Evolutionary conservation across 2,797 vertebrate genomes (phyloP).

Genomic region (Sebastes oblongus): DNA sequence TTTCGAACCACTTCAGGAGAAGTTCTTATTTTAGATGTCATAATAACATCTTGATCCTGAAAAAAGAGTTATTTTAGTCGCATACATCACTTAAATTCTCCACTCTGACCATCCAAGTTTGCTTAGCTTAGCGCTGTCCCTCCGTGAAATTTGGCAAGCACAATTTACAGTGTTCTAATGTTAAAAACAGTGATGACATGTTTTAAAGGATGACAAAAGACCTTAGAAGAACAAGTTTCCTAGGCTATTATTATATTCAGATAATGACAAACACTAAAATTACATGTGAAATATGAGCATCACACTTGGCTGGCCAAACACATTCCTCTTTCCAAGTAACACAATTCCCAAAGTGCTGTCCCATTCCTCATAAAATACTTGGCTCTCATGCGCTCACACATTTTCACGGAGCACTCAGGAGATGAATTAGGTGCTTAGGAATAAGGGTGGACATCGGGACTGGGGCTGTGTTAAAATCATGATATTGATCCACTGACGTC

Average conservation of each 20-base stretch:
- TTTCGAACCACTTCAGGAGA: conserved; percentile 28
- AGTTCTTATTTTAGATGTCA: conserved; percentile 9
- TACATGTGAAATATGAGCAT: neutral
- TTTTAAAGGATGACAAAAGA: neutral
- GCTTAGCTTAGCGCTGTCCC: neutral
- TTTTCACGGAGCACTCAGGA: conserved; percentile 11
- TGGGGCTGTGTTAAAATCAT: neutral
- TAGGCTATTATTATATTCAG: neutral
- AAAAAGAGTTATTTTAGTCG: neutral
- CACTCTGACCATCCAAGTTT: neutral
- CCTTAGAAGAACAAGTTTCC: neutral
- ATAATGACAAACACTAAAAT: neutral
- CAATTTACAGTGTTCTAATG: neutral
- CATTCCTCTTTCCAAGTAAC: neutral
- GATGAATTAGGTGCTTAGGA: conserved; percentile 2
- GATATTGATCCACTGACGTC: neutral
- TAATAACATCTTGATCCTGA: neutral
- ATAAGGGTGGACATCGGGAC: neutral
- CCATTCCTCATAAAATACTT: conserved; percentile 6
- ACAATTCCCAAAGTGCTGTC: neutral
- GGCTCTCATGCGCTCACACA: neutral
- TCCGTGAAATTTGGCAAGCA: neutral
- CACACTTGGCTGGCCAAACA: neutral
- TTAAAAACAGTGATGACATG: neutral
- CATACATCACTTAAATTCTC: neutral